Evolutionary conservation across 1,140 invertebrate species (phyloP).

Genomic region (Daktulosphaira vitifoliae): DNA sequence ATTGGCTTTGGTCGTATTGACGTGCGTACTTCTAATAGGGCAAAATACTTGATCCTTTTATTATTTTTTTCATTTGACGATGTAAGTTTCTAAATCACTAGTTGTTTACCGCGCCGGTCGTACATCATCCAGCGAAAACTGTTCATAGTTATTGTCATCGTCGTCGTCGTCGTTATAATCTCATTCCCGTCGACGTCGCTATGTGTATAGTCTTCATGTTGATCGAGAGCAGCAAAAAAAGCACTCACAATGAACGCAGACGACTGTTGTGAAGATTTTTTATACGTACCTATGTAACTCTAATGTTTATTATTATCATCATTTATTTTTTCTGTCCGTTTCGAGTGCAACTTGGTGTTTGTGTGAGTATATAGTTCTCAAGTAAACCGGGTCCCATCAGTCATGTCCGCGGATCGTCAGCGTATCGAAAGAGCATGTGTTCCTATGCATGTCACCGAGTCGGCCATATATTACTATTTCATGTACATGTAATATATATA

Average conservation of each 20-base stretch:
- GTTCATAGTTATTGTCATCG: background rate
- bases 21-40: no score
- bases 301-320: no score
- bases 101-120: background rate
- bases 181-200: background rate
- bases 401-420: constrained; percentile 30
- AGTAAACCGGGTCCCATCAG: constrained; percentile 28
- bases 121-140: background rate
- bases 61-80: no score
- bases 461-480: background rate
- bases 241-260: constrained; percentile 8
- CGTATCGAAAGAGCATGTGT: constrained; percentile 16
- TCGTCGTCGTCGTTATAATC: background rate
- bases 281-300: background rate
- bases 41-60: no score
- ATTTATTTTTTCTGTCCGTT: background rate
- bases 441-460: background rate
- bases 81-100: no score
- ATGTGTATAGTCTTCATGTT: background rate
- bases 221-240: background rate
- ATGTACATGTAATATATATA: background rate
- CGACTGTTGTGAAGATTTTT: background rate
- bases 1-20: no score
- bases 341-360: constrained; percentile 17
- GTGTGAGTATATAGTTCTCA: background rate